Evolutionary conservation across 2,113 vertebrate genomes (phyloP), one percentile per base, ranked within the genome.

Genomic region (Actenoides hombroni): DNA sequence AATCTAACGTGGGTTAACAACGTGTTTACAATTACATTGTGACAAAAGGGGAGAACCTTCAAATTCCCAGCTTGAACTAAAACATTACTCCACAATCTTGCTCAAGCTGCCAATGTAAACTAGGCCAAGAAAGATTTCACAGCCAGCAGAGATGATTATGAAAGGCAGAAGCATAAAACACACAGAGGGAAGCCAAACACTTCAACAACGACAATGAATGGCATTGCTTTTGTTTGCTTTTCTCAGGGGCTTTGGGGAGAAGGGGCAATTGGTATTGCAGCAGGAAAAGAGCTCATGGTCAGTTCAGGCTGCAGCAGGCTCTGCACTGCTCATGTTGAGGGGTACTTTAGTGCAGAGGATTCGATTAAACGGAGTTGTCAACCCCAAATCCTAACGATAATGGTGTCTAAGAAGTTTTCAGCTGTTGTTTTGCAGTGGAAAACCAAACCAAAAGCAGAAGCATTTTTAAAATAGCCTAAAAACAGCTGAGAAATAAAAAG

Each of bases 401-500:
- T 2, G 39, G 83, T 92, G 90, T 81, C 84, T 40, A 59, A 60
- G 25, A 53, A 83, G 91, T 86, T 89, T 94, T 90, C 98, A 98
- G 98, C 98, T 98, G 97, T 97, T 98, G 97, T 98, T 98, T 98
- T 95, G 92, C 96, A 98, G 93, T 74, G 83, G 74, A 94, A 97
- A 96, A 51, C 25, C 73, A 94, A 96, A 94, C 94, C 91, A 95
- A 92, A 97, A 97, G 89, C 90, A 91, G 96, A 28, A 93, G 77
- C 97, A 97, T 97, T 97, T 97, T 96, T 97, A 83, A 96, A 97
- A 98, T 97, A 97, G 97, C 94, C 89, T 57, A 40, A 97, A 97
- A 97, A 77, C 97, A 98, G 97, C 97, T 95, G 97, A 97, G 97
- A 97, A 97, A 97, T 85, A 96, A 93, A 71, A 94, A 94, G 95